Percentiles rank a stretch among this genome's conserved stretches.
These are phyloP conservation scores for Oreohelix idahoensis DNA, from an alignment of 1,140 invertebrate genomes.

Conservation along the genomic window DNA sequence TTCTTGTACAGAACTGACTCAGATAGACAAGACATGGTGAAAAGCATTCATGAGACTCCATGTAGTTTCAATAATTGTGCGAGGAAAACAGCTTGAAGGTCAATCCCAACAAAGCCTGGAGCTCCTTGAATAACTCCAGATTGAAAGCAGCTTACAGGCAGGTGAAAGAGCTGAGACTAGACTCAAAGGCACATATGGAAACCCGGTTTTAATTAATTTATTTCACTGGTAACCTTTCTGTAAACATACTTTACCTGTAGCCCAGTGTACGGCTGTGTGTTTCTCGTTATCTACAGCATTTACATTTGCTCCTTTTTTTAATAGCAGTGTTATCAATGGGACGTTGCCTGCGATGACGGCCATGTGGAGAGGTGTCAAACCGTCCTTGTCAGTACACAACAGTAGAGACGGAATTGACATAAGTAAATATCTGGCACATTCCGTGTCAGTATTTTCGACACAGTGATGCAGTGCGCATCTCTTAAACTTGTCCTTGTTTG, in stretches of 20 bases:
- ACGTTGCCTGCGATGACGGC: constrained; percentile 72
- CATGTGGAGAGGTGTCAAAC: constrained; percentile 90
- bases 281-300: constrained; percentile 91
- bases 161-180: too few species aligned
- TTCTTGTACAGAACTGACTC: too few species aligned
- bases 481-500: constrained; percentile 71
- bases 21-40: too few species aligned
- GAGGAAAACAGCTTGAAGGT: too few species aligned
- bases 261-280: constrained; percentile 98
- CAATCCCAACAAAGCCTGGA: too few species aligned
- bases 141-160: too few species aligned
- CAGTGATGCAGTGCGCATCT: constrained; percentile 95
- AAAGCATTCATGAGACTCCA: too few species aligned
- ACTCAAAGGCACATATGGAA: too few species aligned
- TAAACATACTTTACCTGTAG: constrained; percentile 83
- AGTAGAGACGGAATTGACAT: constrained; percentile 74
- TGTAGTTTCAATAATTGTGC: too few species aligned
- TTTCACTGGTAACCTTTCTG: too few species aligned
- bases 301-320: constrained; percentile 81
- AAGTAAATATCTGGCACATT: constrained; percentile 78
- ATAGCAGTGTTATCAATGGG: constrained; percentile 66
- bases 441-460: constrained; percentile 77
- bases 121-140: too few species aligned
- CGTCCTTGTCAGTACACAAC: constrained; percentile 90
- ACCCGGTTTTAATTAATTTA: too few species aligned